Percentiles rank a stretch among this genome's conserved stretches.
phyloP scores from a whole-genome alignment of 1,140 invertebrate genomes.

The Orussus abietinus region DNA sequence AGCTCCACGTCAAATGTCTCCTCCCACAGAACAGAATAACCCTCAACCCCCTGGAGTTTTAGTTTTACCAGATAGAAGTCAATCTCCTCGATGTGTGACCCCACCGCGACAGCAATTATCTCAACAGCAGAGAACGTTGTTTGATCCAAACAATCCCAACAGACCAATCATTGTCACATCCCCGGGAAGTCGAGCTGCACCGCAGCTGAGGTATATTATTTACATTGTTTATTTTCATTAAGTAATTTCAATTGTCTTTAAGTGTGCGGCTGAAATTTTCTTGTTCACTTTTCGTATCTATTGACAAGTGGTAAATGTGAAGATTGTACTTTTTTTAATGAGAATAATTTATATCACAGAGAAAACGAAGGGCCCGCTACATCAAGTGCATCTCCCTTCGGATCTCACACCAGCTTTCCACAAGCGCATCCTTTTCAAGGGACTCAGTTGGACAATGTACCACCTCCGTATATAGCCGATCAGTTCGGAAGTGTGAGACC shows the following conservation, averaged over 20 bases:
- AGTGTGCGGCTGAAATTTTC: no score
- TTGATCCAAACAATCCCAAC: slow-evolving; percentile 67
- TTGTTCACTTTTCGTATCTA: no score
- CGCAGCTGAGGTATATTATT: slow-evolving; percentile 31
- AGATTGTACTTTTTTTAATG: no score
- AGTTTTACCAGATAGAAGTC: slow-evolving; percentile 42
- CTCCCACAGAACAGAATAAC: slow-evolving; percentile 28
- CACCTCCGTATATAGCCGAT: slow-evolving; percentile 44
- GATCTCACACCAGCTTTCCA: slow-evolving; percentile 28
- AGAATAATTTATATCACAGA: slow-evolving; percentile 24
- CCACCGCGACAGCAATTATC: slow-evolving; percentile 21
- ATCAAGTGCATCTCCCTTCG: slow-evolving; percentile 35
- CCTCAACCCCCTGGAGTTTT: slow-evolving; percentile 43
- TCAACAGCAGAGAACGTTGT: slow-evolving; percentile 55
- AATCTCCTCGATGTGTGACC: slow-evolving; percentile 26
- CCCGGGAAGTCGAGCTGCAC: slow-evolving; percentile 40
- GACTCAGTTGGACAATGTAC: slow-evolving; percentile 32
- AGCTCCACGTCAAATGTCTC: slow-evolving; percentile 18
- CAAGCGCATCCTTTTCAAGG: slow-evolving; percentile 33
- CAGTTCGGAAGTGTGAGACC: slow-evolving; percentile 52
- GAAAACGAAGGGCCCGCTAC: slow-evolving; percentile 35
- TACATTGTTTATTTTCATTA: not conserved
- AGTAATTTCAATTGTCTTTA: not conserved
- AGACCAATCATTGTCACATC: slow-evolving; percentile 64
- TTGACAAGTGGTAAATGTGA: no score